Evolutionary conservation across 2,113 vertebrate species (phyloP), one percentile per base, ranked within the genome.

Genomic region (Epinephelus moara): DNA sequence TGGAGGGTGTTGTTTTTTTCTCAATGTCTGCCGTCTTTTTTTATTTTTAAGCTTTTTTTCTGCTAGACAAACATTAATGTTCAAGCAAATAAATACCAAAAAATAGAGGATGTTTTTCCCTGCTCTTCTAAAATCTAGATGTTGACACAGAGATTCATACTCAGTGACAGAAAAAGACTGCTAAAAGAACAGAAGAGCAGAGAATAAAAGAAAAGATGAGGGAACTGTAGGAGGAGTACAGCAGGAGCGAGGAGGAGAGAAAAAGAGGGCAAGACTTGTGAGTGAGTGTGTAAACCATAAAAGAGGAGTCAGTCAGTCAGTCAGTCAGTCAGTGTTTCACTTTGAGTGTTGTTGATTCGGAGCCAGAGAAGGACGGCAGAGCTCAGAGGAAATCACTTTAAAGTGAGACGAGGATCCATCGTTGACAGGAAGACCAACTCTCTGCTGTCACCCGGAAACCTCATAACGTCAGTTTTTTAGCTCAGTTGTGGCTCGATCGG

Each of bases 371-470:
- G 66, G 63, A 76, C 74, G 6, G n/a, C 37, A n/a, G 19, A 25
- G 73, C 80, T 71, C 72, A 69, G 66, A 73, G 64, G 60, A 64
- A 75, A 75, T 69, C 23, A 18, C 45, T 83, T 79, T 6, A 85
- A 80, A 87, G 66, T 52, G 13, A 64, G 33, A 55, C n/a, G 7
- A 53, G 47, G 60, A 64, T n/a, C 30, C 27, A 63, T 55, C 30
- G 5, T 40, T 47, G 68, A 82, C 53, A 37, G n/a, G 61, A 25
- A 8, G 45, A 56, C 71, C 21, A 75, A 9, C 49, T 10, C 30
- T 0, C 27, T n/a, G 67, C 67, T 37, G 67, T 53, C 10, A 27
- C 12, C 37, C 13, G 53, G 9, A 72, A 57, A 45, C 33, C 15
- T 68, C 15, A 13, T 62, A 21, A 62, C 1, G 2, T 23, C 40